Evolutionary conservation across 2,113 vertebrate species (phyloP), one percentile per base, ranked within the genome.

Genomic region (Mystacornis crossleyi): DNA sequence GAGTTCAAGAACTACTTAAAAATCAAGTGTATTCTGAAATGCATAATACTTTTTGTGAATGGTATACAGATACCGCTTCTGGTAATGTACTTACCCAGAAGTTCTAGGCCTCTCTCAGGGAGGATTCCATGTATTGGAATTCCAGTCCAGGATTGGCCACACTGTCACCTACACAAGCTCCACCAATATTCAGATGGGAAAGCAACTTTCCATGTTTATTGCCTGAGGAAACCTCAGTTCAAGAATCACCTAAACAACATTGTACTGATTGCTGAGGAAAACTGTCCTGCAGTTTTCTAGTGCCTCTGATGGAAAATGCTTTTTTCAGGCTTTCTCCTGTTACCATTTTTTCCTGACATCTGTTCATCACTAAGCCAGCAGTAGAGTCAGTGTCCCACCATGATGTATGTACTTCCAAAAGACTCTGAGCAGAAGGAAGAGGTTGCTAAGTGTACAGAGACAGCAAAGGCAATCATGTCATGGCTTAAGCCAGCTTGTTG

Each of bases 401-500:
- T 1, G 11, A 33, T 24, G 34, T 6, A 3, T n/a, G 28, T 31
- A 58, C 43, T 89, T 67, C 80, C 70, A 92, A 45, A 94, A 43
- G 40, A 13, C 65, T 72, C 54, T 43, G 51, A 67, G 89, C 69
- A 58, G 73, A 47, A 62, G 70, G 54, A 51, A 16, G 69, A 70
- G 43, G 26, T 50, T 51, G 57, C 33, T 53, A 43, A 81, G 14
- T 18, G 51, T 17, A 57, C 67, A 77, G 51, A 74, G 23, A 43
- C 11, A 34, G 25, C 72, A 94, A 84, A 92, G 74, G 38, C 92
- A 75, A 6, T 33, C 48, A 15, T 77, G 88, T 75, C 85, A 82
- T 29, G 66, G 70, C 51, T 75, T 94, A 92, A 94, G 79, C 65
- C 80, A 81, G 42, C 71, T 78, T 81, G 73, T 84, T 89, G 90